phyloP scores from a whole-genome alignment of 2,113 vertebrate species.

The Bufo gargarizans region DNA sequence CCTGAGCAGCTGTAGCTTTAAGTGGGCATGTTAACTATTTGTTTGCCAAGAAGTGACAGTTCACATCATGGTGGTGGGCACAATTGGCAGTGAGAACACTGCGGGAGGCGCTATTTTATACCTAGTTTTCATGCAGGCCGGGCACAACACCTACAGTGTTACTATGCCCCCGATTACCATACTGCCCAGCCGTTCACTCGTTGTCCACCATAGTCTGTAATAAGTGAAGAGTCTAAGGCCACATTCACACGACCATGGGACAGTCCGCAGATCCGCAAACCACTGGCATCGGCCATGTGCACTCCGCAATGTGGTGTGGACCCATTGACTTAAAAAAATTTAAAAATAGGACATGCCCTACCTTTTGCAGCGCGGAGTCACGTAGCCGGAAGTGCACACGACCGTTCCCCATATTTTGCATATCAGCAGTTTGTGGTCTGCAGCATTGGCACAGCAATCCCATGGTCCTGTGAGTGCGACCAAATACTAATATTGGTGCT shows the following conservation, averaged over 20 bases:
- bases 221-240: background rate
- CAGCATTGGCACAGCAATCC: no score
- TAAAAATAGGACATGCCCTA: no score
- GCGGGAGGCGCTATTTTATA: background rate
- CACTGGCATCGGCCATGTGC: no score
- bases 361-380: no score
- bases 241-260: background rate
- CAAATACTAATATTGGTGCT: no score
- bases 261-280: no score
- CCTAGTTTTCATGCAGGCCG: background rate
- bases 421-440: no score
- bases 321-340: no score
- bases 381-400: no score
- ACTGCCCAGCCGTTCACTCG: background rate
- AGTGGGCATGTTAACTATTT: background rate
- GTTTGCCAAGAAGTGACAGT: background rate
- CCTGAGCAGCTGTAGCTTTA: background rate
- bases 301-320: no score
- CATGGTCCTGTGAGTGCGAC: no score
- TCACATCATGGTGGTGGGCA: background rate
- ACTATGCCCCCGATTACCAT: background rate
- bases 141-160: background rate
- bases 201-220: background rate
- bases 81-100: background rate
- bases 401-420: no score